phyloP scores from a whole-genome alignment of 2,113 vertebrate genomes.

The Ctenomys sociabilis region DNA sequence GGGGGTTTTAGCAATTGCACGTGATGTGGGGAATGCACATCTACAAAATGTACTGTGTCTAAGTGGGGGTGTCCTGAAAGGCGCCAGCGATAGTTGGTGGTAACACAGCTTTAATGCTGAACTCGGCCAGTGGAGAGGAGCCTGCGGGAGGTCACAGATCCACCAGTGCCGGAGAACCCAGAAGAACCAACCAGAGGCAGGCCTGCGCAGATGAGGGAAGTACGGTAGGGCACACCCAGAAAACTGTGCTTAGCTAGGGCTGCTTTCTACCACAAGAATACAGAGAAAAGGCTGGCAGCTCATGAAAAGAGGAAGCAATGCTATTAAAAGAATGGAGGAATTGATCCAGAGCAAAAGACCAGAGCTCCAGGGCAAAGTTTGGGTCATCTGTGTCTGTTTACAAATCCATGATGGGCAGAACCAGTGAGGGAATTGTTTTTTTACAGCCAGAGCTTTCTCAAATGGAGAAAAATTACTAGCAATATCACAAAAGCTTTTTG shows the following conservation, averaged over 20 bases:
- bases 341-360: conserved; percentile 54
- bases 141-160: neutral
- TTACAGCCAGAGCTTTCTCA: neutral
- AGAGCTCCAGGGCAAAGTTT: conserved; percentile 17
- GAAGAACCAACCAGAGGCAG: neutral
- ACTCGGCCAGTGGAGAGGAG: neutral
- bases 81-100: neutral
- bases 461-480: neutral
- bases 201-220: conserved; percentile 67
- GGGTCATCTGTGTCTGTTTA: conserved; percentile 43
- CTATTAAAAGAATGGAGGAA: conserved; percentile 80
- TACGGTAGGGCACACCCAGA: conserved; percentile 49
- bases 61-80: neutral
- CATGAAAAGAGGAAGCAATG: conserved; percentile 79
- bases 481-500: neutral
- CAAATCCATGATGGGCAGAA: neutral
- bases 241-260: conserved; percentile 6
- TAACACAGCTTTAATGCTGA: too few relatives aligned
- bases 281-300: conserved; percentile 55
- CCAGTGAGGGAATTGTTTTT: neutral
- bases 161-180: neutral
- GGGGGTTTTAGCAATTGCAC: neutral
- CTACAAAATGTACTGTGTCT: too few relatives aligned
- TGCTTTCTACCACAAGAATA: conserved; percentile 72
- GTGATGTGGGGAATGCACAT: neutral